A percentile compares a stretch with the other conserved stretches of the same genome.
These are phyloP conservation scores for Sminthurides bifidus DNA, from an alignment of 1,140 invertebrate genomes.

Conservation along the genomic window DNA sequence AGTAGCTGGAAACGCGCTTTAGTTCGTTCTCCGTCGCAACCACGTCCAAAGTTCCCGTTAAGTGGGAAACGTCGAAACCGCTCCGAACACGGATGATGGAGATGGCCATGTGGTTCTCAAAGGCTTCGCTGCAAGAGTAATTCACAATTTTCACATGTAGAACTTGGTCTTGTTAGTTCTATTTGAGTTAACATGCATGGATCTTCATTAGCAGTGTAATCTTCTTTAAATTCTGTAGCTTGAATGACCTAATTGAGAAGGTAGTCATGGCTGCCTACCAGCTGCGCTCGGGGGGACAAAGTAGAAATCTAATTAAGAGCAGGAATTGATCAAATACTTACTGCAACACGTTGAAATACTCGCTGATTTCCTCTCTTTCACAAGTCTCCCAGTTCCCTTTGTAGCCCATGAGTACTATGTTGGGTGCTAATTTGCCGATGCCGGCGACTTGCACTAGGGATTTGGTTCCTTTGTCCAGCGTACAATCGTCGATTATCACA, in stretches of 20 bases:
- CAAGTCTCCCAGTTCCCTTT: slow-evolving; percentile 76
- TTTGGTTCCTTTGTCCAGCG: slow-evolving; percentile 65
- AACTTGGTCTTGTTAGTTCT: too few species aligned
- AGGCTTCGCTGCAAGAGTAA: too few species aligned
- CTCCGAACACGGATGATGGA: slow-evolving; percentile 69
- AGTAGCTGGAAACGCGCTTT: too few species aligned
- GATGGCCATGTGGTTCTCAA: slow-evolving; percentile 78
- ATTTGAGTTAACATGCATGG: too few species aligned
- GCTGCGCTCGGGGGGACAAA: background rate
- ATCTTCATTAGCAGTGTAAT: too few species aligned
- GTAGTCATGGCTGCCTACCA: too few species aligned
- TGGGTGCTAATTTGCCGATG: slow-evolving; percentile 82
- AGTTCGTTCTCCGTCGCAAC: too few species aligned
- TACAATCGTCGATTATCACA: slow-evolving; percentile 60
- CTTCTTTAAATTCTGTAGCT: too few species aligned
- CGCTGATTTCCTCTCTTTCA: slow-evolving; percentile 55
- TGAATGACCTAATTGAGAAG: too few species aligned
- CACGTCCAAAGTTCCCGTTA: too few species aligned
- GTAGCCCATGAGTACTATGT: slow-evolving; percentile 88
- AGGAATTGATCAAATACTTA: slow-evolving; percentile 43
- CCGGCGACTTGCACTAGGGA: slow-evolving; percentile 67
- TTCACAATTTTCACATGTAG: too few species aligned
- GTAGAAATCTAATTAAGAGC: too few species aligned
- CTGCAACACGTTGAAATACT: slow-evolving; percentile 91
- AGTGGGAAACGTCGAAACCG: slow-evolving; percentile 64